Evolutionary conservation across 2,888 invertebrate species (phyloP).

Genomic region (Cancer borealis): DNA sequence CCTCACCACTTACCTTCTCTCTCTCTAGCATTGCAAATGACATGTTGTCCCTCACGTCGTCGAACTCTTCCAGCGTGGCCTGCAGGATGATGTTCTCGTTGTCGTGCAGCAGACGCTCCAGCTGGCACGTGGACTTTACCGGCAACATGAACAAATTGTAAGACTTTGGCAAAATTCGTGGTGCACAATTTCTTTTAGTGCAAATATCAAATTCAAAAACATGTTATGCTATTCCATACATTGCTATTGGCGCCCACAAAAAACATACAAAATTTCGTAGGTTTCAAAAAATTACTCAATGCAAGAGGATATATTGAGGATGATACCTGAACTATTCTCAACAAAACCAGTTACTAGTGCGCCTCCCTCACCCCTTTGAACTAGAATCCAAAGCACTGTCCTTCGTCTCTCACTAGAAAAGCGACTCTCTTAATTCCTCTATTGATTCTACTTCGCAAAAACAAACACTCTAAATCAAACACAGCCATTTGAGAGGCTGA

Average conservation of each 20-base stretch:
- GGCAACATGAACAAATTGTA: neutral
- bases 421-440: neutral
- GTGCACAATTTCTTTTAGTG: neutral
- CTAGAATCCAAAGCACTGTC: neutral
- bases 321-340: neutral
- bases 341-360: neutral
- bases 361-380: neutral
- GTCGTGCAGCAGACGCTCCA: conserved; percentile 91
- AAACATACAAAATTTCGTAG: neutral
- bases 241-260: neutral
- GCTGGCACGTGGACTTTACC: conserved; percentile 88
- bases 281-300: neutral
- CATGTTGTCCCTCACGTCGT: conserved; percentile 77
- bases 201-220: neutral
- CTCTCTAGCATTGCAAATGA: conserved; percentile 74
- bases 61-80: conserved; percentile 81
- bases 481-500: neutral
- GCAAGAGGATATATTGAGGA: neutral
- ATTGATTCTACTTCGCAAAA: neutral
- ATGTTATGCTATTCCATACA: neutral
- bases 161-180: neutral
- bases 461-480: neutral
- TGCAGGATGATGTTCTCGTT: conserved; percentile 93
- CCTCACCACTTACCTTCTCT: conserved; percentile 76
- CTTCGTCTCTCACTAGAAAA: neutral